phyloP scores from a whole-genome alignment of 2,113 vertebrate genomes.

The Meleagris gallopavo region DNA sequence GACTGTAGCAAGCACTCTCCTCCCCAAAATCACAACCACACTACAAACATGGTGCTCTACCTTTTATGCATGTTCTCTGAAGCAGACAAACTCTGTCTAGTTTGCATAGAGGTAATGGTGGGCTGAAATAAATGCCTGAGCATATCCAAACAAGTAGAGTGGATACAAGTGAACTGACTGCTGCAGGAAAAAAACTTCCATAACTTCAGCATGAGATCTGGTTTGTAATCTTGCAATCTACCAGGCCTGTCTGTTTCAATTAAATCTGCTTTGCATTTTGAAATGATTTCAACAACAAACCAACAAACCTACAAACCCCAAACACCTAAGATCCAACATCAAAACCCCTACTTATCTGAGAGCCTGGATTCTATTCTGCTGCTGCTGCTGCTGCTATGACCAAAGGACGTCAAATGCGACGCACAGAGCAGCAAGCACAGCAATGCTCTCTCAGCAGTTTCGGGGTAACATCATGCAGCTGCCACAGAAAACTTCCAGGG shows the following conservation, averaged over 20 bases:
- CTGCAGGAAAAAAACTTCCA: neutral
- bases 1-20: too few species aligned
- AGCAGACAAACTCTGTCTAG: neutral
- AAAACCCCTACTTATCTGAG: neutral
- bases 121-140: neutral
- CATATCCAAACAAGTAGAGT: neutral
- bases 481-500: neutral
- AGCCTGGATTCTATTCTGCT: neutral
- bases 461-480: neutral
- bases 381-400: neutral
- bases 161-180: neutral
- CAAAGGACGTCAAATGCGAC: neutral
- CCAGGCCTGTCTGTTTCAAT: neutral
- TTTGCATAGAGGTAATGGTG: too few species aligned
- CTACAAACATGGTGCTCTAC: accelerated
- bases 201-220: neutral
- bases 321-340: neutral
- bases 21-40: neutral
- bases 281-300: neutral
- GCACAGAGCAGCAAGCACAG: neutral
- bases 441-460: neutral
- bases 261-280: neutral
- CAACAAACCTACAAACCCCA: neutral
- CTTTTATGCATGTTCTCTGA: neutral
- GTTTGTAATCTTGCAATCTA: neutral